phyloP scores from a whole-genome alignment of 2,113 vertebrate genomes.

The Reinhardtius hippoglossoides region DNA sequence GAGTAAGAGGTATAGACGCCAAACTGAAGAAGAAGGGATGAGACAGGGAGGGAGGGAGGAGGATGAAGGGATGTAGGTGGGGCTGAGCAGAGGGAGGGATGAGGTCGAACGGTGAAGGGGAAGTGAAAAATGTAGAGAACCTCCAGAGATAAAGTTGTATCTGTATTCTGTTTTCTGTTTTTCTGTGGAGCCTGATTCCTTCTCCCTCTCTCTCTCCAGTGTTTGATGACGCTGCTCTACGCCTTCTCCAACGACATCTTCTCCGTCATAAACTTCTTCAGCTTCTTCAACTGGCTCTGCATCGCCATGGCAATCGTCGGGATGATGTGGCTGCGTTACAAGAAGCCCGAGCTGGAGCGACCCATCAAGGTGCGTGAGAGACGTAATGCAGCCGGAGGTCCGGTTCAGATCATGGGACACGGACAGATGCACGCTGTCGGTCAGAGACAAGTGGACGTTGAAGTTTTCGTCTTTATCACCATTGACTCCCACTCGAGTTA shows the following conservation, averaged over 20 bases:
- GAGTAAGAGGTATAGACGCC: too few relatives aligned
- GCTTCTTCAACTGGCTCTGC: conserved; percentile 99
- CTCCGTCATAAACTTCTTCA: conserved; percentile 99
- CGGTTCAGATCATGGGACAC: too few relatives aligned
- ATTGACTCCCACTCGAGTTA: conserved; percentile 14
- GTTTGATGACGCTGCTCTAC: conserved; percentile 94
- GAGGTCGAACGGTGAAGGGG: too few relatives aligned
- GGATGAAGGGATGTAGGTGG: too few relatives aligned
- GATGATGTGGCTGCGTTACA: conserved; percentile 97
- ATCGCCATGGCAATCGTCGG: conserved; percentile 95
- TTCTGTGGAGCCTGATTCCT: neutral
- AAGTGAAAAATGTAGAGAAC: too few relatives aligned
- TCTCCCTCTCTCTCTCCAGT: conserved; percentile 79
- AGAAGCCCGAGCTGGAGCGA: conserved; percentile 92
- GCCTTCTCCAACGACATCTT: conserved; percentile 96
- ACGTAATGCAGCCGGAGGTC: neutral
- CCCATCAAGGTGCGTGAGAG: conserved; percentile 91
- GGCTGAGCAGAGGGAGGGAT: too few relatives aligned
- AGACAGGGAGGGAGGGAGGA: too few relatives aligned
- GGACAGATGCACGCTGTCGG: too few relatives aligned
- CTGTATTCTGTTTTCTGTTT: too few relatives aligned
- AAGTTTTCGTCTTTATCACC: conserved; percentile 1
- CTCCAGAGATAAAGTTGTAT: too few relatives aligned
- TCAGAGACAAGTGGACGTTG: neutral
- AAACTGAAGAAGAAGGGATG: too few relatives aligned